Evolutionary conservation across 1,140 invertebrate genomes (phyloP).

Genomic region (Trichonephila inaurata): DNA sequence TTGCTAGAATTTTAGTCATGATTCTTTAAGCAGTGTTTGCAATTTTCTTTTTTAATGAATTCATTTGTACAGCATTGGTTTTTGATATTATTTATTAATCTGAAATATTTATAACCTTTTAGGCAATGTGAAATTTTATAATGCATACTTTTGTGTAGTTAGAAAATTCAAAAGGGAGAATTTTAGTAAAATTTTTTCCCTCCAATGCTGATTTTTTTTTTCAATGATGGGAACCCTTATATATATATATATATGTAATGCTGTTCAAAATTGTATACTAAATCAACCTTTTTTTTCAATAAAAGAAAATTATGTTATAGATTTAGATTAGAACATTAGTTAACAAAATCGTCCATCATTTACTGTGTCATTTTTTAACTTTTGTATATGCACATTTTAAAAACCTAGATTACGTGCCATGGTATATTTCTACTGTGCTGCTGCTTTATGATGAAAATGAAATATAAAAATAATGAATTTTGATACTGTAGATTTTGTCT

Average conservation of each 20-base stretch:
- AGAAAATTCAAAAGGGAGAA: no score
- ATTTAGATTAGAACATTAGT: background rate
- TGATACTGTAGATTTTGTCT: background rate
- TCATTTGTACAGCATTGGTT: no score
- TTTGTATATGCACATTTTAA: slow-evolving; percentile 28
- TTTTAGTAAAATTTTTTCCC: no score
- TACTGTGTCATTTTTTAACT: slow-evolving; percentile 18
- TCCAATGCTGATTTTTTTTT: no score
- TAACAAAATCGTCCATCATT: slow-evolving; percentile 25
- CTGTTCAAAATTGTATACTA: background rate
- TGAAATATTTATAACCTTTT: no score
- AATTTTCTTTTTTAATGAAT: no score
- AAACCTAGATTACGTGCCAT: slow-evolving; percentile 9
- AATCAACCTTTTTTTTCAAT: background rate
- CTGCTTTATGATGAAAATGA: background rate
- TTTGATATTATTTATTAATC: no score
- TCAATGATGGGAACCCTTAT: background rate
- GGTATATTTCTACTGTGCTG: slow-evolving; percentile 9
- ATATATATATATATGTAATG: background rate
- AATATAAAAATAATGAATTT: background rate
- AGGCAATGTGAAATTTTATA: no score
- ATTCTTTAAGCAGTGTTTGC: no score
- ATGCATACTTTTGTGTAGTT: no score
- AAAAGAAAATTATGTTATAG: background rate
- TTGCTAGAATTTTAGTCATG: no score